phyloP scores from a whole-genome alignment of 2,888 invertebrate species.

The Pyralis farinalis region DNA sequence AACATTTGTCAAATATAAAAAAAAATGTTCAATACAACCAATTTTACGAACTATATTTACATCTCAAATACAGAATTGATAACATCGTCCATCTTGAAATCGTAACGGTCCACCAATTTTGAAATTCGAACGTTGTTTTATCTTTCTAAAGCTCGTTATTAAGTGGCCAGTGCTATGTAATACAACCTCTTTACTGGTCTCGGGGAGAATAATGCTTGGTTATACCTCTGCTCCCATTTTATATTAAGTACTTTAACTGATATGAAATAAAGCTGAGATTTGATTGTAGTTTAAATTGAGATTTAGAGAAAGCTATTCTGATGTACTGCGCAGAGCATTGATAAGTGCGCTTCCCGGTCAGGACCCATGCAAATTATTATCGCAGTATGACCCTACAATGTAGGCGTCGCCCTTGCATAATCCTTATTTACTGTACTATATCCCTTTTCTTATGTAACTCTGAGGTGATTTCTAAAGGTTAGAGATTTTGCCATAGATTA shows the following conservation, averaged over 20 bases:
- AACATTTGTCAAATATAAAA: neutral
- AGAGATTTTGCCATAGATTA: neutral
- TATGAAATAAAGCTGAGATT: conserved; percentile 18
- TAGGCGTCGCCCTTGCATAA: conserved; percentile 59
- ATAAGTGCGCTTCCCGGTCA: conserved; percentile 67
- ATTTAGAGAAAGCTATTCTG: conserved; percentile 55
- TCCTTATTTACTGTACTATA: conserved; percentile 42
- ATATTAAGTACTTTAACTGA: conserved; percentile 17
- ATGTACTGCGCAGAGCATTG: conserved; percentile 54
- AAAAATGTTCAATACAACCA: neutral
- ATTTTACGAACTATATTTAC: conserved; percentile 8
- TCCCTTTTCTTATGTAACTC: conserved; percentile 7
- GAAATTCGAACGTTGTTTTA: conserved; percentile 33
- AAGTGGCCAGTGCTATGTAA: conserved; percentile 25
- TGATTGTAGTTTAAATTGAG: conserved; percentile 15
- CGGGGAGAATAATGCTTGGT: conserved; percentile 13
- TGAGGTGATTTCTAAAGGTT: conserved; percentile 5
- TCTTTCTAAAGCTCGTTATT: conserved; percentile 31
- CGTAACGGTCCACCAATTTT: conserved; percentile 31
- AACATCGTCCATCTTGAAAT: conserved; percentile 27
- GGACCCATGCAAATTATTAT: conserved; percentile 64
- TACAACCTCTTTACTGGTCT: conserved; percentile 20
- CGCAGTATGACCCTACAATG: conserved; percentile 36
- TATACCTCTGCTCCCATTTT: conserved; percentile 1
- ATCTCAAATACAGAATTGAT: conserved; percentile 14